Base-by-base conservation (phyloP, 1,140 invertebrate genomes). In the Drosophila guanche region DNA sequence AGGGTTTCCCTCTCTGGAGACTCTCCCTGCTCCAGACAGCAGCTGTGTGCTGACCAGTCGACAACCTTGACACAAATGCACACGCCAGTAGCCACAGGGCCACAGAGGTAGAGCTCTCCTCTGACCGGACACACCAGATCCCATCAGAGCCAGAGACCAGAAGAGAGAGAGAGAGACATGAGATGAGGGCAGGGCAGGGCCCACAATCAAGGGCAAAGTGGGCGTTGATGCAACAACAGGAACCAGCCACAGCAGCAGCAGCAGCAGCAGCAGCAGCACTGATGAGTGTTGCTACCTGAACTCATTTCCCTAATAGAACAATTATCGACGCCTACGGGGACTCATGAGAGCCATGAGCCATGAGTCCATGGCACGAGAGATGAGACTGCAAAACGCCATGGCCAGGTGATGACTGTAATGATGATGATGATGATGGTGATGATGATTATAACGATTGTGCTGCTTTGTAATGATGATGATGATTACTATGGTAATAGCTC, bases 301-400 rank as follows among this genome's bases (percentile, higher is more conserved):
- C 76, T 85, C 80, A 85, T 85, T 85, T 85, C 63, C 67, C 80
- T 85, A 85, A 85, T 85, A 85, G 76, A 85, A 85, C 80, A 85
- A 85, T 85, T 85, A 85, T 76, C 80, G 76, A 80, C 68, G 67
- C 80, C 80, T 78, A 63, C 54, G 37, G 51, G 57, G 45, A 2
- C 45, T 27, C 33, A 37, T 37, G 33, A 12, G 33, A 12, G 33
- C 33, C 33, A 37, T 37, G 33, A 37, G 33, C 33, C 33, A 37
- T 37, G 33, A 37, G 47, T 14, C 43, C 7, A 16, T 10, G 29
- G 48, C 29, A 61, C 16, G 29, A 37, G 33, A 37, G n/a, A 50
- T 51, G 56, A 40, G 22, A 43, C 37, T 14, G 22, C 33, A 22
- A 22, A 67, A 12, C 33, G 10, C 3, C 33, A 4, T 20, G 33